Percentiles rank a stretch among this genome's conserved stretches.
phyloP scores from a whole-genome alignment of 1,140 invertebrate species.

The Calliphora vicina region DNA sequence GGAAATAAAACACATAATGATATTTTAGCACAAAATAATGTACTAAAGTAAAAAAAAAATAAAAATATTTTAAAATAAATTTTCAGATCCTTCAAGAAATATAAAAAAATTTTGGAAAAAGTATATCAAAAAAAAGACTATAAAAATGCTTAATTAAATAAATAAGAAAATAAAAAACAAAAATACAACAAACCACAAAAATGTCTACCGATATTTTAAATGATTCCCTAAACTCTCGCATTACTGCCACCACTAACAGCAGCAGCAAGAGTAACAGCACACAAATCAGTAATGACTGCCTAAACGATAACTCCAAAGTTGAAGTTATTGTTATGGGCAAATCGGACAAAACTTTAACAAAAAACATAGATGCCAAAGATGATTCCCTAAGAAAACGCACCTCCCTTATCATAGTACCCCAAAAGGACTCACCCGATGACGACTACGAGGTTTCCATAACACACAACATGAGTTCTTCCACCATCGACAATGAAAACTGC shows the following conservation, averaged over 20 bases:
- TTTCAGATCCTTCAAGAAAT: not conserved
- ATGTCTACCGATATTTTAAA: conserved; percentile 35
- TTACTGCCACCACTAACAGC: not conserved
- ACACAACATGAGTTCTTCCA: conserved; percentile 35
- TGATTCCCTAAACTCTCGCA: not conserved
- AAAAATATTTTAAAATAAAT: not conserved
- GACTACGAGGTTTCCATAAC: not conserved
- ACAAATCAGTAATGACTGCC: not conserved
- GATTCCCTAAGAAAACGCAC: conserved; percentile 61
- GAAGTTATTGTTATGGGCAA: conserved; percentile 60
- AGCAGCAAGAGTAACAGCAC: not conserved
- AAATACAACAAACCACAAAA: conserved; percentile 15
- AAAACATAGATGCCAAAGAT: conserved; percentile 62
- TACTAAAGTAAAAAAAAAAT: not conserved
- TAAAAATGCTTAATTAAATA: not conserved
- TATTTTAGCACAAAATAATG: not conserved
- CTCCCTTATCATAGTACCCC: conserved; percentile 60
- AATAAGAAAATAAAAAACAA: conserved; percentile 19
- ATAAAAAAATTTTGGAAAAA: not conserved
- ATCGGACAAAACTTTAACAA: conserved; percentile 59
- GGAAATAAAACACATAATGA: conserved; percentile 24
- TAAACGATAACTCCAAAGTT: conserved; percentile 48
- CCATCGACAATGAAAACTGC: conserved; percentile 35
- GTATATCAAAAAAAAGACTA: not conserved
- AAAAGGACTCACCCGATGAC: conserved; percentile 40